Base-by-base conservation (phyloP, 1,140 invertebrate species). In the Carposina sasakii region DNA sequence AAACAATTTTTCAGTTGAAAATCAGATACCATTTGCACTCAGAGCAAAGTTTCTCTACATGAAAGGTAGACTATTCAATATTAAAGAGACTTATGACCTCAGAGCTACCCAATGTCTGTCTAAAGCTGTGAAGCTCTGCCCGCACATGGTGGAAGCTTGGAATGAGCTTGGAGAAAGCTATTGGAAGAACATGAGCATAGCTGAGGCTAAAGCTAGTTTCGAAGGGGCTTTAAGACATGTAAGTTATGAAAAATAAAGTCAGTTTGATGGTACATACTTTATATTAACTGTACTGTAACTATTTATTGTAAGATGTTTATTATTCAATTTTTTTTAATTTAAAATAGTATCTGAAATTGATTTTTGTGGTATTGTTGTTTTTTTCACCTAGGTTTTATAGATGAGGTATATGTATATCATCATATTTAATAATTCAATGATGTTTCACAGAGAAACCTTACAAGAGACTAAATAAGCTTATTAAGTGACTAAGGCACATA, bases 81-180 rank as follows among this genome's bases (percentile, higher is more conserved):
- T 95, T 1, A 77, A 87, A n/a, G 85, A 89, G 2, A 85, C 88
- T 23, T 93, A 91, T 78, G 88, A 89, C 60, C 76, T 88, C 22
- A 87, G 91, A 62, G 92, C 93, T 0, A 90, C 92, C 53, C 91
- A 93, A 60, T 85, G 89, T 21, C 78, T 96, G 16, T 92, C 92
- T 21, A 94, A 94, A 84, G 91, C 94, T 36, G 91, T 96, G 1
- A 96, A 96, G 84, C 81, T 96, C 13, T 91, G 96, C 71, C 94
- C 94, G 10, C 92, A 91, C 57, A 82, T 92, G 45, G 88, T 93
- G 1, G 91, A 94, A 49, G 94, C 94, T 3, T 97, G 95, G 95
- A 96, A 96, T 72, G 91, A 96, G 71, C 85, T 97, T 8, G 95
- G 95, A 4, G 94, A 96, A 76, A 94, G 92, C 75, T 95, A 94